Evolutionary conservation across 2,113 vertebrate species (phyloP).

Genomic region (Cebidichthys violaceus): DNA sequence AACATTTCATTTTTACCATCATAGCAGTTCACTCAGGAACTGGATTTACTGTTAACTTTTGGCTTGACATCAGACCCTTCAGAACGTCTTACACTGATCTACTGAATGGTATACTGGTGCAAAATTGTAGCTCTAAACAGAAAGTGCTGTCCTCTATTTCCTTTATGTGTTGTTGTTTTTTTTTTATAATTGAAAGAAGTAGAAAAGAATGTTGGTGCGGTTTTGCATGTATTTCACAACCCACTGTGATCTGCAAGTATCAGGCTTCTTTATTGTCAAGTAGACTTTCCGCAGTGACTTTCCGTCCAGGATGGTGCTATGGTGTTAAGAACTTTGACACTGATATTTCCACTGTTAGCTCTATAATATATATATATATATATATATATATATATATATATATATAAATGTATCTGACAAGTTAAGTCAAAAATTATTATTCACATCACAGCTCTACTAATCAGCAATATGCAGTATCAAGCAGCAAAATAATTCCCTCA

Average conservation of each 20-base stretch:
- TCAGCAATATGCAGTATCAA: not conserved
- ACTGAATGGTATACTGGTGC: not conserved
- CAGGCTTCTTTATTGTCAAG: not conserved
- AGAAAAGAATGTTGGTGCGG: not conserved
- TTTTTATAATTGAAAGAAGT: not conserved
- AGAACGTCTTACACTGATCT: not conserved
- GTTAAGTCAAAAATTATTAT: not conserved
- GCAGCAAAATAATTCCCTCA: not conserved
- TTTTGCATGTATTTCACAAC: not conserved
- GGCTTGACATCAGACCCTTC: not conserved
- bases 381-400: too few relatives aligned
- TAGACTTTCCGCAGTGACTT: too few relatives aligned
- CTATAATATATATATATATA: too few relatives aligned
- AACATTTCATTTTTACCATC: constrained; percentile 1
- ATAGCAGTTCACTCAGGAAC: not conserved
- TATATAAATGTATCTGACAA: not conserved
- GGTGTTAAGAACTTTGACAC: not conserved
- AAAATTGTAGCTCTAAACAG: not conserved
- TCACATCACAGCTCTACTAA: not conserved
- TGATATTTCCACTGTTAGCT: not conserved
- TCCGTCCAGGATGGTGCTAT: not conserved
- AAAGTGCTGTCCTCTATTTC: not conserved
- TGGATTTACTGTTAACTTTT: not conserved
- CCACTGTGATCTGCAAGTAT: not conserved
- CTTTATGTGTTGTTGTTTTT: not conserved